A percentile compares a stretch with the other conserved stretches of the same genome.
Evolutionary conservation across 1,140 invertebrate genomes (phyloP).

Genomic region (Plutomurus gul): DNA sequence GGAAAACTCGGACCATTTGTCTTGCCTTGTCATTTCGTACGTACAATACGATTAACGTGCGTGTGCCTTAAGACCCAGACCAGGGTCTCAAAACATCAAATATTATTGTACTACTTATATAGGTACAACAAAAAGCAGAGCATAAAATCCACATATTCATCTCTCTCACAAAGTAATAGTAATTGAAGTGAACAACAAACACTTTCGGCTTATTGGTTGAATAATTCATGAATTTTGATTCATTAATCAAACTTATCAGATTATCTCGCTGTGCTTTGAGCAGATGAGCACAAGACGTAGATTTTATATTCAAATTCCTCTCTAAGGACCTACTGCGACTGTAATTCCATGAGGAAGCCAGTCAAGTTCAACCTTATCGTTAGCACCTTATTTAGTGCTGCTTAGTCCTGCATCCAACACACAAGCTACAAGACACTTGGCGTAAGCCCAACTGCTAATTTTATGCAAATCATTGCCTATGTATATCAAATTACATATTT

Average conservation of each 20-base stretch:
- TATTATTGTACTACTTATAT: background rate
- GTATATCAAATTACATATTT: no score
- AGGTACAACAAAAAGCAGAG: no score
- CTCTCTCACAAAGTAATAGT: background rate
- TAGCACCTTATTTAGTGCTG: no score
- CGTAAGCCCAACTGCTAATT: no score
- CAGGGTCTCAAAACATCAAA: background rate
- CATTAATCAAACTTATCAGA: constrained; percentile 25
- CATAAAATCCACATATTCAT: no score
- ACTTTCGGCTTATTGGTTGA: background rate
- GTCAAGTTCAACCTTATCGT: no score
- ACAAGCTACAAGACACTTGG: no score
- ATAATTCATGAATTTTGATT: constrained; percentile 20
- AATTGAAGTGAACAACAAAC: background rate
- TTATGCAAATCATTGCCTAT: no score
- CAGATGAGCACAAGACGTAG: background rate
- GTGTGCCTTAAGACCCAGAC: constrained; percentile 3
- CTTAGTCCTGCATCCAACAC: no score
- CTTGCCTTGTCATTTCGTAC: constrained; percentile 17
- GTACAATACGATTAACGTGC: constrained; percentile 9
- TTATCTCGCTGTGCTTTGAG: background rate
- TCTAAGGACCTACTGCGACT: no score
- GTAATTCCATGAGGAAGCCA: no score
- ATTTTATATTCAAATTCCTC: background rate
- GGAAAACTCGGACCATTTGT: constrained; percentile 13